These are phyloP conservation scores for Latrodectus geometricus DNA, from an alignment of 1,140 invertebrate genomes.

Conservation along the genomic window DNA sequence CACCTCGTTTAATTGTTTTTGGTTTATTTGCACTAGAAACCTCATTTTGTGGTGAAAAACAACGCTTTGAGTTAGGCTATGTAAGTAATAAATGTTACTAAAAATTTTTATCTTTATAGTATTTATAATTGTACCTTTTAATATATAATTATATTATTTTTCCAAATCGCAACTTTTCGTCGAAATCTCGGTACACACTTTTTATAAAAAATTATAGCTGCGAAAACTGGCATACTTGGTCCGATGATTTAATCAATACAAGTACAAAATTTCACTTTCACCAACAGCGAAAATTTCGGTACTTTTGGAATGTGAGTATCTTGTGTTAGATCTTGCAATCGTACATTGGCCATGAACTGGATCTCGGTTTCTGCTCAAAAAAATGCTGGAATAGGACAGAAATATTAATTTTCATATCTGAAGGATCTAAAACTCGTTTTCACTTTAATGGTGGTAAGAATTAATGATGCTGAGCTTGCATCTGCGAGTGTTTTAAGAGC, in stretches of 20 bases:
- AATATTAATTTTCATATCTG: constrained; percentile 34
- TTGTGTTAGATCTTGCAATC: background rate
- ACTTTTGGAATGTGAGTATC: too few relatives aligned
- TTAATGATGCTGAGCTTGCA: background rate
- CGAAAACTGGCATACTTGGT: background rate
- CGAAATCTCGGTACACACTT: background rate
- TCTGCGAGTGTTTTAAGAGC: background rate
- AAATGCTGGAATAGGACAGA: background rate
- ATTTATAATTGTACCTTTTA: too few relatives aligned
- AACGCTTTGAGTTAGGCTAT: too few relatives aligned
- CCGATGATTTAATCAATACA: background rate
- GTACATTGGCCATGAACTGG: constrained; percentile 16
- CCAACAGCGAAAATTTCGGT: background rate
- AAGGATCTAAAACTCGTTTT: constrained; percentile 26
- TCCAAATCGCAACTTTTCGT: background rate
- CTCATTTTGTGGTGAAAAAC: too few relatives aligned
- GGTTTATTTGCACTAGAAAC: too few relatives aligned
- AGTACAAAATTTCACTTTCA: background rate
- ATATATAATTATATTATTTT: too few relatives aligned
- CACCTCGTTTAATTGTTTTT: too few relatives aligned
- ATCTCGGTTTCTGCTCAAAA: background rate
- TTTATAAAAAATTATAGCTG: background rate
- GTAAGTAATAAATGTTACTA: too few relatives aligned
- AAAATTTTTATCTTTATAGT: too few relatives aligned
- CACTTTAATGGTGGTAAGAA: background rate